Percentiles rank a stretch among this genome's conserved stretches.
Conservation (phyloP, 2,113 vertebrate genomes). For the Naja naja region DNA sequence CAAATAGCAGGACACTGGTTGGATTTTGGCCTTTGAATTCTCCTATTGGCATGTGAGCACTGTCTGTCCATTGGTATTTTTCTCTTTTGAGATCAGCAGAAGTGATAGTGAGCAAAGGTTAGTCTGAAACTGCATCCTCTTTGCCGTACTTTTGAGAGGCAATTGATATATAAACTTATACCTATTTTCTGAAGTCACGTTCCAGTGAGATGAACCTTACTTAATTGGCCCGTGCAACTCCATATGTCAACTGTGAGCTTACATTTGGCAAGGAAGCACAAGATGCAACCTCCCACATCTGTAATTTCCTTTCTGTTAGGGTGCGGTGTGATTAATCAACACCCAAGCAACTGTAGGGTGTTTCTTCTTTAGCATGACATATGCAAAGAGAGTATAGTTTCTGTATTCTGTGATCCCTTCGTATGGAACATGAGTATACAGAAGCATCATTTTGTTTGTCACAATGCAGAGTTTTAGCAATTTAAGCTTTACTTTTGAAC, state of each 20-base stretch:
- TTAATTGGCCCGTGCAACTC: slow-evolving; percentile 70
- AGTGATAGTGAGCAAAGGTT: not conserved
- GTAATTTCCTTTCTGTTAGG: slow-evolving; percentile 59
- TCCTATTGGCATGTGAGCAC: not conserved
- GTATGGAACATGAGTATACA: not conserved
- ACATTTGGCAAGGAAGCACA: slow-evolving; percentile 58
- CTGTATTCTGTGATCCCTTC: not conserved
- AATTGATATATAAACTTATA: slow-evolving; percentile 75
- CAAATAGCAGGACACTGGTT: not conserved
- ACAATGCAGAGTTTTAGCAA: not conserved
- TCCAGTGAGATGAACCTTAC: slow-evolving; percentile 71
- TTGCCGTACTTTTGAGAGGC: slow-evolving; percentile 66
- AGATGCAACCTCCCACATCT: slow-evolving; percentile 58
- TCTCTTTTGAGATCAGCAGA: not conserved
- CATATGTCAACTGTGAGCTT: slow-evolving; percentile 71
- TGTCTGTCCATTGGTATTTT: not conserved
- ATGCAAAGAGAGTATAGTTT: not conserved
- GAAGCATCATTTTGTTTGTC: not conserved
- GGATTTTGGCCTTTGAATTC: not conserved
- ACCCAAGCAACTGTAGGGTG: slow-evolving; percentile 22
- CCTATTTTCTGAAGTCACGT: slow-evolving; percentile 63
- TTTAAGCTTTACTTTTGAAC: not conserved
- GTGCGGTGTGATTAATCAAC: slow-evolving; percentile 62
- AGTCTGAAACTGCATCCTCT: slow-evolving; percentile 46
- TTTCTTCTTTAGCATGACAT: not conserved